A percentile compares a stretch with the other conserved stretches of the same genome.
Evolutionary conservation across 1,140 invertebrate genomes (phyloP).

Genomic region (Cecropterus lyciades): DNA sequence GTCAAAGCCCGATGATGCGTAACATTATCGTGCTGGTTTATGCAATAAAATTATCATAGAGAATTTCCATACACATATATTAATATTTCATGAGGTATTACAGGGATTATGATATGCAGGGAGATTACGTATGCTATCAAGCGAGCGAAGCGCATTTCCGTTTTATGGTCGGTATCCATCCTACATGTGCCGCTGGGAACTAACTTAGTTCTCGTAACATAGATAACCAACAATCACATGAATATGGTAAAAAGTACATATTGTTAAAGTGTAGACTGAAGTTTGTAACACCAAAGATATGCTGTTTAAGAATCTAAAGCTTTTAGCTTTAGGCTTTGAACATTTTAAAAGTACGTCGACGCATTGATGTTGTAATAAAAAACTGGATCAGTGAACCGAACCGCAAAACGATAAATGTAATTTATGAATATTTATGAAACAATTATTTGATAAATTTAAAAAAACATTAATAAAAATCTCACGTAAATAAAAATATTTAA

Average conservation of each 20-base stretch:
- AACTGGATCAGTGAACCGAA: no score
- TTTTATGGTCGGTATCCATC: constrained; percentile 10
- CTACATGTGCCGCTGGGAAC: constrained; percentile 10
- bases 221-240: background rate
- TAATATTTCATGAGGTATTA: constrained; percentile 15
- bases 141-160: constrained; percentile 7
- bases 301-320: no score
- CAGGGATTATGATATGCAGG: constrained; percentile 11
- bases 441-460: no score
- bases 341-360: no score
- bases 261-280: no score
- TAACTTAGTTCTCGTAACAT: background rate
- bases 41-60: constrained; percentile 12
- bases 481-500: no score
- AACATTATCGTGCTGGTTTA: background rate
- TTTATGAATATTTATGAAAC: no score
- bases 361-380: no score
- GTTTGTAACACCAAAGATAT: no score
- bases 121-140: constrained; percentile 8
- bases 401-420: no score
- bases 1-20: background rate
- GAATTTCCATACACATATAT: constrained; percentile 6
- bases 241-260: background rate
- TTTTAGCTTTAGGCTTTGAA: no score
- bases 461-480: no score